Percentiles rank a stretch among this genome's conserved stretches.
These are phyloP conservation scores for Schlechtendalia chinensis DNA, from an alignment of 1,140 invertebrate species.

Conservation along the genomic window DNA sequence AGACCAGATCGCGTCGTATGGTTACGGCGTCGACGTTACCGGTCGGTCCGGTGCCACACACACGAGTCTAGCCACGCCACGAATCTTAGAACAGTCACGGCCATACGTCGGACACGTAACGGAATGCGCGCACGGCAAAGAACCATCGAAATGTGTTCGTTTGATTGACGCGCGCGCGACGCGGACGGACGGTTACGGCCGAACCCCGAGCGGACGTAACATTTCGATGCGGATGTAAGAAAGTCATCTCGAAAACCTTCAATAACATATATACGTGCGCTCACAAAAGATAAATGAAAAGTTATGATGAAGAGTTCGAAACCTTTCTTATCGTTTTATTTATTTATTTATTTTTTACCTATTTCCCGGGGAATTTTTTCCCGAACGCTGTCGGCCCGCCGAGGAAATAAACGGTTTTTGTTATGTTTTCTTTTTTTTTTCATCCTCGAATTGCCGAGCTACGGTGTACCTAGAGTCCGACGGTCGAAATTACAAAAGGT, in stretches of 20 bases:
- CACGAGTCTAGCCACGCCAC: too few species aligned
- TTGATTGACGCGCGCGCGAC: too few species aligned
- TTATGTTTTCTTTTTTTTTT: too few species aligned
- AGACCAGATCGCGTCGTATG: too few species aligned
- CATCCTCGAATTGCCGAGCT: not conserved
- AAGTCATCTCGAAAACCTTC: not conserved
- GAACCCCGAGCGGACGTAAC: too few species aligned
- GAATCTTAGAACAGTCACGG: too few species aligned
- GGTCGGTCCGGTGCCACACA: too few species aligned
- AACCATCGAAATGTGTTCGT: too few species aligned
- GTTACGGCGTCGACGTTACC: too few species aligned
- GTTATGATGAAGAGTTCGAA: slow-evolving; percentile 16
- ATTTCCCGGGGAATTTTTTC: slow-evolving; percentile 2
- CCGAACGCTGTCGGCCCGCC: not conserved
- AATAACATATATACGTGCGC: not conserved
- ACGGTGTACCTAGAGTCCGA: not conserved
- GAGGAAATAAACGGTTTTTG: not conserved
- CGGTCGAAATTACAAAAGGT: slow-evolving; percentile 10
- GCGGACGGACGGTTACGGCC: too few species aligned
- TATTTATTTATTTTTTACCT: slow-evolving; percentile 5
- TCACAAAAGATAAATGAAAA: slow-evolving; percentile 36
- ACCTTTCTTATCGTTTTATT: slow-evolving; percentile 20
- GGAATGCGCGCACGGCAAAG: too few species aligned
- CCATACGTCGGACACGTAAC: too few species aligned
- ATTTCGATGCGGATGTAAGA: not conserved